Conservation (phyloP, 2,797 vertebrate genomes). For the Cetoscarus ocellatus region DNA sequence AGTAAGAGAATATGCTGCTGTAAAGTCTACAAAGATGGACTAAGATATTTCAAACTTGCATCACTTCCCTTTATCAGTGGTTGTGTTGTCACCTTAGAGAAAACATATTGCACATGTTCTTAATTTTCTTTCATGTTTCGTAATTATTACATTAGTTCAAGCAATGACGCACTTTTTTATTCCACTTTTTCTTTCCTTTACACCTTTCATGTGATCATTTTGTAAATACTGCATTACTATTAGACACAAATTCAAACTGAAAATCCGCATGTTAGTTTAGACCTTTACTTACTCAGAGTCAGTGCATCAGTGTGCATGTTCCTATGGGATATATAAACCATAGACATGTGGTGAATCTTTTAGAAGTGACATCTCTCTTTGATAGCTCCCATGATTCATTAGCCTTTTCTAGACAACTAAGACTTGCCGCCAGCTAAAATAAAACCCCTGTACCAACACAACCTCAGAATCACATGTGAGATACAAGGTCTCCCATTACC, state of each 20-base stretch:
- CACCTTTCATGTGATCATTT: not conserved
- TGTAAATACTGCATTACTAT: not conserved
- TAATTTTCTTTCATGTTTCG: not conserved
- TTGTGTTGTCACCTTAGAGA: not conserved
- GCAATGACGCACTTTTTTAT: not conserved
- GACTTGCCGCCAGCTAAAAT: conserved; percentile 14
- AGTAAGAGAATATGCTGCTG: not conserved
- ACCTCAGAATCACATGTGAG: not conserved
- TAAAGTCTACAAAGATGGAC: not conserved
- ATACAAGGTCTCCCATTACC: not conserved
- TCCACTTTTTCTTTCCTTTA: not conserved
- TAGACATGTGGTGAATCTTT: not conserved
- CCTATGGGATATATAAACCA: not conserved
- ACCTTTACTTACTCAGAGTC: not conserved
- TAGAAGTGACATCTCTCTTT: not conserved
- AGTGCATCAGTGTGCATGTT: not conserved
- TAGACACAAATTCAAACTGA: too few relatives aligned
- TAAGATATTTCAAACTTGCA: not conserved
- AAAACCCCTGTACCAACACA: not conserved
- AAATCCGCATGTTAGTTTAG: too few relatives aligned
- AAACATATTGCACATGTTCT: conserved; percentile 1
- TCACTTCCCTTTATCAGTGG: conserved; percentile 2
- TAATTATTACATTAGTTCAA: not conserved
- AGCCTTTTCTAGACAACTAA: conserved; percentile 9
- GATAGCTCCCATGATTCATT: not conserved